These are phyloP conservation scores for Drosophila parthenogenetica DNA, from an alignment of 2,888 invertebrate species.

Conservation along the genomic window DNA sequence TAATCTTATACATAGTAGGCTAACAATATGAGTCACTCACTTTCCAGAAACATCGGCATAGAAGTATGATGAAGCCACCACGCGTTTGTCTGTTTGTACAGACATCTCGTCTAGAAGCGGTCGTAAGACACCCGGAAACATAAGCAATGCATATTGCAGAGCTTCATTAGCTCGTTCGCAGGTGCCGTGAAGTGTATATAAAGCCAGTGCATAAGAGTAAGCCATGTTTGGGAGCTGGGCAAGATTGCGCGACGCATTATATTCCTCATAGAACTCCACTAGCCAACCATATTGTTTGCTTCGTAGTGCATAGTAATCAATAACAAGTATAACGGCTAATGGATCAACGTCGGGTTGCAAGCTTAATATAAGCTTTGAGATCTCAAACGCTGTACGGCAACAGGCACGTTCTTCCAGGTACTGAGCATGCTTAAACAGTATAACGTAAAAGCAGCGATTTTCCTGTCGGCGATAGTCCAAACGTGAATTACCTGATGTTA, in stretches of 20 bases:
- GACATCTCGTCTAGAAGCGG: conserved; percentile 91
- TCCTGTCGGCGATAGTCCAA: conserved; percentile 92
- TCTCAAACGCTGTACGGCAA: conserved; percentile 94
- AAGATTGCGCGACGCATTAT: conserved; percentile 88
- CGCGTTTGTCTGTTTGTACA: conserved; percentile 89
- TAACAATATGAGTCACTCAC: conserved; percentile 55
- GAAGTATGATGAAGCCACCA: conserved; percentile 86
- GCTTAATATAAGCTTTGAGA: conserved; percentile 92
- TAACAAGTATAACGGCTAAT: conserved; percentile 90
- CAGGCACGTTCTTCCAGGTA: conserved; percentile 93
- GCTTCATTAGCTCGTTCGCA: conserved; percentile 87
- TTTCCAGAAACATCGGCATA: conserved; percentile 80
- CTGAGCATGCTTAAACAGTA: conserved; percentile 92
- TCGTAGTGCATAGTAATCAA: conserved; percentile 93
- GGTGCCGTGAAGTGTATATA: conserved; percentile 87
- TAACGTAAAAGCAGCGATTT: conserved; percentile 92
- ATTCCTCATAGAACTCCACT: conserved; percentile 87
- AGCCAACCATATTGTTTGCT: conserved; percentile 91
- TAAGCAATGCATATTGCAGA: conserved; percentile 91
- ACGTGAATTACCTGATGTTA: conserved; percentile 90
- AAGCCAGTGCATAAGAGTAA: conserved; percentile 91
- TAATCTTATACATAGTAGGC: too few relatives aligned
- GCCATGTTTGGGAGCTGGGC: conserved; percentile 95
- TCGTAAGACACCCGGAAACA: conserved; percentile 92
- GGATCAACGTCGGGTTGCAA: conserved; percentile 92